Conservation (phyloP, 2,797 vertebrate species). For the Anas acuta region DNA sequence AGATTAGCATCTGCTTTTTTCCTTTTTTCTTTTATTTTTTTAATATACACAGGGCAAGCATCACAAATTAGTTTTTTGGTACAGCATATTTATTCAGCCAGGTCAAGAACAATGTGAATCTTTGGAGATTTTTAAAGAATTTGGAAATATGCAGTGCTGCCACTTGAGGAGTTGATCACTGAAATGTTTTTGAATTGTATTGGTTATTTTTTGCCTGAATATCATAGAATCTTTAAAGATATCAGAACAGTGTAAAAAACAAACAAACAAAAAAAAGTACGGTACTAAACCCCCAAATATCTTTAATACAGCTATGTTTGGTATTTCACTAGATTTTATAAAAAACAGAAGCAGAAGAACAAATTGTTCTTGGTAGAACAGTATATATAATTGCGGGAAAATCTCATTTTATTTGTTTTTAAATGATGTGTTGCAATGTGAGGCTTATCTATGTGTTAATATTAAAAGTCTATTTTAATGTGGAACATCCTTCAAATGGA, state of each 20-base stretch:
- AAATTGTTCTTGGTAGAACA: neutral
- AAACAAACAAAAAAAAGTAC: neutral
- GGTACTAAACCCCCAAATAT: neutral
- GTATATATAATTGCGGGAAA: neutral
- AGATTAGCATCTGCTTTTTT: neutral
- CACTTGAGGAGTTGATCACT: neutral
- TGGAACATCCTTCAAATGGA: neutral
- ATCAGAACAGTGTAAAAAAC: neutral
- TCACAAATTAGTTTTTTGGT: neutral
- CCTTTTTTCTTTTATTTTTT: neutral
- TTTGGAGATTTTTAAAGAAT: neutral
- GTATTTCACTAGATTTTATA: neutral
- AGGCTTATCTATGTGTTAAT: neutral
- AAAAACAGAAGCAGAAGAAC: no score
- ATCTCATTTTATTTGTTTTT: neutral
- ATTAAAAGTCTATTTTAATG: neutral
- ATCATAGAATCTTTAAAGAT: neutral
- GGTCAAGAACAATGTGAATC: neutral
- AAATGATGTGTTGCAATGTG: neutral
- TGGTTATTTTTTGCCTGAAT: neutral
- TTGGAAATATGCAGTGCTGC: neutral
- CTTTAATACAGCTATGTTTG: neutral
- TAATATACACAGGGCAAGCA: neutral
- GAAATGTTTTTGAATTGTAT: neutral
- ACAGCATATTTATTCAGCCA: neutral